Evolutionary conservation across 2,113 vertebrate species (phyloP).

Genomic region (Anser cygnoides): DNA sequence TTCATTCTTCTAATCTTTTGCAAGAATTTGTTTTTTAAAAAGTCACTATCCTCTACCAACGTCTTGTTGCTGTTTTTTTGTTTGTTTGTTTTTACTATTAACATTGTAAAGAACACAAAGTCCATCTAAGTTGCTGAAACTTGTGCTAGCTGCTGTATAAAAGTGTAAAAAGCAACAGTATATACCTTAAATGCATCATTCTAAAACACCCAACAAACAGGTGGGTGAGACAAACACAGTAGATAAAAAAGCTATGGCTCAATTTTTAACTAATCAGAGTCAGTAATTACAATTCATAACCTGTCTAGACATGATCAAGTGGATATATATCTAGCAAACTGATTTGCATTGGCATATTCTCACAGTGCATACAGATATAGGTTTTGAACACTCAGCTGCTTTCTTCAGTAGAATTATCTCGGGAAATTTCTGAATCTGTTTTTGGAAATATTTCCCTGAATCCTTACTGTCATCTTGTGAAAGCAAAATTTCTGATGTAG

Average conservation of each 20-base stretch:
- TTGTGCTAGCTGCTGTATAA: background rate
- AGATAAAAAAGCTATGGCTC: conserved; percentile 21
- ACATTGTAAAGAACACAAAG: background rate
- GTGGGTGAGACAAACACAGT: background rate
- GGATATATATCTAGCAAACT: conserved; percentile 21
- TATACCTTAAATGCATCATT: background rate
- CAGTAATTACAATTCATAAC: conserved; percentile 57
- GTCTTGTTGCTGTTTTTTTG: background rate
- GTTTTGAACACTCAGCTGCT: background rate
- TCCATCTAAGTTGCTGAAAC: background rate
- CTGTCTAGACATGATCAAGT: conserved; percentile 55
- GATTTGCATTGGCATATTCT: conserved; percentile 33
- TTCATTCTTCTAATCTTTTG: background rate
- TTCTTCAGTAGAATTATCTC: background rate
- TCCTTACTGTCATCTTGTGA: background rate
- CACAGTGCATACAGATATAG: background rate
- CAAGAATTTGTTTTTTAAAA: background rate
- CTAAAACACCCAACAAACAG: background rate
- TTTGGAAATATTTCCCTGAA: background rate
- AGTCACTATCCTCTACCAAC: background rate
- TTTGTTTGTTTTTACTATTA: background rate
- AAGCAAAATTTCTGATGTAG: background rate
- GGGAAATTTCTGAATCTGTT: background rate
- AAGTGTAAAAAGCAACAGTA: background rate
- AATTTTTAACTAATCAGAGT: conserved; percentile 49